Base-by-base conservation (phyloP, 1,140 invertebrate species). In the Dryas iulia region DNA sequence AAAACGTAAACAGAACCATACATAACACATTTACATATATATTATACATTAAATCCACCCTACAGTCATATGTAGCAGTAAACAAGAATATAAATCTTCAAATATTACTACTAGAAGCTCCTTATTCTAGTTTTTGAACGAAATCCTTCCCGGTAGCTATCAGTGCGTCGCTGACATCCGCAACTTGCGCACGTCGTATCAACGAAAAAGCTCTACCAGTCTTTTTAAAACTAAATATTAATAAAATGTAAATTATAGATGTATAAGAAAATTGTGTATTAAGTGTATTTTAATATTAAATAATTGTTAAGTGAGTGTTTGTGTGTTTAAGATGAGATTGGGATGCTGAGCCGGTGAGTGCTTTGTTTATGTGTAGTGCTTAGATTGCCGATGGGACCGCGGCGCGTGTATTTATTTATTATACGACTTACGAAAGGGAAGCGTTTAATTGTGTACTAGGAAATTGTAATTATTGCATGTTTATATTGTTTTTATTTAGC, bases 261-360 rank as follows among this genome's bases (percentile, higher is more conserved):
- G n/a, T 47, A 7, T n/a, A 8, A 2, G n/a, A 47, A 47, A 47
- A 2, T 3, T 18, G 1, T 39, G n/a, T 47, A 47, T 21, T 18
- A 47, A 47, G 14, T 7, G 6, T 21, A 47, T 1, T 47, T 47
- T 21, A 8, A 18, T 47, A 18, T 21, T 47, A 5, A 21, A 47
- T 21, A 47, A 18, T 47, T 47, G 14, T 8, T 1, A 7, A 31
- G 4, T 47, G 39, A 14, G 39, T 21, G 39, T 47, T 21, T 47
- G 39, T 47, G 39, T 1, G 39, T 47, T 21, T n/a, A 14, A 47
- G 6, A 47, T 47, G 39, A 47, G 39, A 47, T 47, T 25, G 71
- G 69, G 74, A 75, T 80, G 78, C 70, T 78, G 76, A 70, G 66
- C 72, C 73, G 79, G 77, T 82, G 58, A 82, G 73, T 73, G 35